Conservation (phyloP, 1,140 invertebrate genomes). For the Manduca sexta region DNA sequence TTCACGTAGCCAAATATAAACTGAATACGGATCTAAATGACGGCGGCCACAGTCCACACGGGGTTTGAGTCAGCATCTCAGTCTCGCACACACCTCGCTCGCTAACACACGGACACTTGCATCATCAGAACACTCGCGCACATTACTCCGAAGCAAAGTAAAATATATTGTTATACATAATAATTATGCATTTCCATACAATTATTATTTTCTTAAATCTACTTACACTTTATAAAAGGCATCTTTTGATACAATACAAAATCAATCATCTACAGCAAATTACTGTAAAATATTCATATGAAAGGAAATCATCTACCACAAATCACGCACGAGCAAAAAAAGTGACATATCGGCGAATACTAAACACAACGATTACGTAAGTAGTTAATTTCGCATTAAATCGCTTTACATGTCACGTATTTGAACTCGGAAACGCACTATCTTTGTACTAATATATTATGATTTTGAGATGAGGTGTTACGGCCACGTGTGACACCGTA, state of each 20-base stretch:
- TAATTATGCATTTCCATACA: conserved; percentile 44
- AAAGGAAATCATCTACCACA: conserved; percentile 39
- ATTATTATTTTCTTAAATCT: conserved; percentile 51
- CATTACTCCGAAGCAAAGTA: conserved; percentile 20
- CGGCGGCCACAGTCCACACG: not conserved
- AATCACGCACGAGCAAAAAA: conserved; percentile 59
- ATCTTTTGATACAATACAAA: conserved; percentile 54
- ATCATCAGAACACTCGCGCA: conserved; percentile 18
- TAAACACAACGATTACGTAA: conserved; percentile 24
- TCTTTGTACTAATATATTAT: conserved; percentile 63
- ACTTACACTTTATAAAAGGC: conserved; percentile 68
- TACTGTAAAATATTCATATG: conserved; percentile 35
- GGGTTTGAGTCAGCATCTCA: not conserved
- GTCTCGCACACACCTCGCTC: conserved; percentile 9
- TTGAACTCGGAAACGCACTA: conserved; percentile 34
- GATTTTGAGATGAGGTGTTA: conserved; percentile 35
- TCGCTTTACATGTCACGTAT: conserved; percentile 37
- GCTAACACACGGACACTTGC: conserved; percentile 2
- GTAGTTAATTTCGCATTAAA: conserved; percentile 26
- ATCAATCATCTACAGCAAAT: conserved; percentile 49
- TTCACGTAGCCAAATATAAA: conserved; percentile 28
- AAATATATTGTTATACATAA: conserved; percentile 52
- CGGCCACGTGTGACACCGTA: not conserved
- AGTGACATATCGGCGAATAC: conserved; percentile 41
- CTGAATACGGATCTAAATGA: conserved; percentile 7